phyloP scores from a whole-genome alignment of 2,797 vertebrate genomes.

The Sarcophilus harrisii region DNA sequence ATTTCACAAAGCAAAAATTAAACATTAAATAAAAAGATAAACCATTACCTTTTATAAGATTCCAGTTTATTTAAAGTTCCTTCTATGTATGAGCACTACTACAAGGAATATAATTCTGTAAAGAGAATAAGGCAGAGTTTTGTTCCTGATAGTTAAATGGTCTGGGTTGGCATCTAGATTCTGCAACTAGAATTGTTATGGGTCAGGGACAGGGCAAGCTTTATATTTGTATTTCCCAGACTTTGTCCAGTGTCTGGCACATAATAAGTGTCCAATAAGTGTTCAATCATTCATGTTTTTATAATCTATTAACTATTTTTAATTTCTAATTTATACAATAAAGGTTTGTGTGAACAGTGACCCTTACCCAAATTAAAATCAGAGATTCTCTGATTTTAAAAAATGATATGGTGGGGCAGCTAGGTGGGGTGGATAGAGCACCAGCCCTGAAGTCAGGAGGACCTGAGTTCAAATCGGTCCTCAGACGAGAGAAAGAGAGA shows the following conservation, averaged over 20 bases:
- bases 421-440: too few species aligned
- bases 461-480: too few species aligned
- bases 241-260: not conserved
- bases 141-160: not conserved
- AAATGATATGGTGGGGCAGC: too few species aligned
- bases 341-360: not conserved
- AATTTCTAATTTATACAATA: not conserved
- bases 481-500: too few species aligned
- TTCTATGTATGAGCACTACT: constrained; percentile 29
- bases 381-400: not conserved
- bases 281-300: not conserved
- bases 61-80: constrained; percentile 27
- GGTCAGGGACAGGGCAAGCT: not conserved
- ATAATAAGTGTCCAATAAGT: not conserved
- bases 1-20: constrained; percentile 54
- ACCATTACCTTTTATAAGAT: constrained; percentile 39
- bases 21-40: constrained; percentile 50
- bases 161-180: not conserved
- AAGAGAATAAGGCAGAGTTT: constrained; percentile 34
- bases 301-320: not conserved
- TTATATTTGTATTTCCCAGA: not conserved
- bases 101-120: constrained; percentile 26
- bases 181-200: not conserved
- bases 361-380: too few species aligned
- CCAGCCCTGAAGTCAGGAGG: too few species aligned